These are phyloP conservation scores for Sycophaga agraensis DNA, from an alignment of 1,140 invertebrate genomes.

Conservation along the genomic window DNA sequence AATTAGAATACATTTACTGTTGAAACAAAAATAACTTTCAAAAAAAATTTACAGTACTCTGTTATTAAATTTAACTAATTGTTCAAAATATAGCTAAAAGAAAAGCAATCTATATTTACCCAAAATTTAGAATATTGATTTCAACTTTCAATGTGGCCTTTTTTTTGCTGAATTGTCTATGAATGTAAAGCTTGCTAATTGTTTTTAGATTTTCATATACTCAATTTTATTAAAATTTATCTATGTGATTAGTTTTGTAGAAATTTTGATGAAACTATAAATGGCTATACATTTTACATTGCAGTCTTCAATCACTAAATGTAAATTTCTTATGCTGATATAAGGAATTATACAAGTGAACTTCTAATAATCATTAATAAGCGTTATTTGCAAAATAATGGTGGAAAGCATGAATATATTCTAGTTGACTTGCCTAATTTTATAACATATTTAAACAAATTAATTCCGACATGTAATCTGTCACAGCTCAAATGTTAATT, in stretches of 20 bases:
- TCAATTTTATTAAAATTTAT: background rate
- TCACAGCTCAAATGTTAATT: slow-evolving; percentile 23
- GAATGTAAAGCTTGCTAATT: too few relatives aligned
- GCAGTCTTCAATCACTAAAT: slow-evolving; percentile 3
- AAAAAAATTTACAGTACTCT: too few relatives aligned
- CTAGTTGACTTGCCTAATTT: slow-evolving; percentile 19
- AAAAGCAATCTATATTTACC: too few relatives aligned
- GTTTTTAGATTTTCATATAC: background rate
- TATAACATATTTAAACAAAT: slow-evolving; percentile 8
- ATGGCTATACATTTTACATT: background rate
- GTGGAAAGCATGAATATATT: background rate
- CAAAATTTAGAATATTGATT: too few relatives aligned
- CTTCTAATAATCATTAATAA: background rate
- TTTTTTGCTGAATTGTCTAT: too few relatives aligned
- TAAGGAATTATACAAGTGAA: too few relatives aligned
- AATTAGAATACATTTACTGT: too few relatives aligned
- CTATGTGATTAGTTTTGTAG: background rate
- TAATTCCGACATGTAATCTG: slow-evolving; percentile 8
- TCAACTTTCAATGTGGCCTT: too few relatives aligned
- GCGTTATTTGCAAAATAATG: background rate
- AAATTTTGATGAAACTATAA: slow-evolving; percentile 3
- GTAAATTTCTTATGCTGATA: background rate
- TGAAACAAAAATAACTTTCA: too few relatives aligned
- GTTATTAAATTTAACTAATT: too few relatives aligned
- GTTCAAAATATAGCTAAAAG: too few relatives aligned